Evolutionary conservation across 2,113 vertebrate species (phyloP).

Genomic region (Antidorcas marsupialis): DNA sequence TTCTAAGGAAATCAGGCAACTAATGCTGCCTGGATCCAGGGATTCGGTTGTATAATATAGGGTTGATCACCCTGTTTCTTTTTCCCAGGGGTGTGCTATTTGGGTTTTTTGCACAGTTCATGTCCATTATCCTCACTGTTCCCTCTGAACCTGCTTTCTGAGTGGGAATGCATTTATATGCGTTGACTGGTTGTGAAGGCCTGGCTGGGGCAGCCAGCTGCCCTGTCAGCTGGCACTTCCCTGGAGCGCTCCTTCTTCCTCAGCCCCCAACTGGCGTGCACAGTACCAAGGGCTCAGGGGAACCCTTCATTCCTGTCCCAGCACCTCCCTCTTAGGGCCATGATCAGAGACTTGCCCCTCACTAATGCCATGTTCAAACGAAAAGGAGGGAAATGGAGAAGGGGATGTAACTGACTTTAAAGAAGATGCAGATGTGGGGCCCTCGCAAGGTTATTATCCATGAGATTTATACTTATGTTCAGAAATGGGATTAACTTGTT

Average conservation of each 20-base stretch:
- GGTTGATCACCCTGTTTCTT: too few species aligned
- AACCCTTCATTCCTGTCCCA: too few species aligned
- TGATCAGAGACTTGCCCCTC: not conserved
- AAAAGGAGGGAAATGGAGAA: not conserved
- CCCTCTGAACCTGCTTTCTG: too few species aligned
- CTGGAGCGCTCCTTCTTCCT: fast-evolving
- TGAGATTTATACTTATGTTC: not conserved
- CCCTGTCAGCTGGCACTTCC: not conserved
- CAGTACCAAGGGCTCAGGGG: not conserved
- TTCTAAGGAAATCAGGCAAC: not conserved
- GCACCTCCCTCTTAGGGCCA: not conserved
- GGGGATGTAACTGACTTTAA: not conserved
- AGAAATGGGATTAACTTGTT: not conserved
- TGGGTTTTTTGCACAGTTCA: not conserved
- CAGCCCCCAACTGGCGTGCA: not conserved
- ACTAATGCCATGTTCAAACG: fast-evolving
- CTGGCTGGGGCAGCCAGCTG: not conserved
- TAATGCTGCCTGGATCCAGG: not conserved
- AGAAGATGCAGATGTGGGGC: not conserved
- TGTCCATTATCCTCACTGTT: not conserved
- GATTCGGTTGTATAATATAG: fast-evolving
- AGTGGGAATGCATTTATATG: fast-evolving
- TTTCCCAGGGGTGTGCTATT: not conserved
- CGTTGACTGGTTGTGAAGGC: fast-evolving
- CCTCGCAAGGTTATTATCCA: not conserved